phyloP scores from a whole-genome alignment of 1,140 invertebrate genomes.

The Panagrolaimus sp. region DNA sequence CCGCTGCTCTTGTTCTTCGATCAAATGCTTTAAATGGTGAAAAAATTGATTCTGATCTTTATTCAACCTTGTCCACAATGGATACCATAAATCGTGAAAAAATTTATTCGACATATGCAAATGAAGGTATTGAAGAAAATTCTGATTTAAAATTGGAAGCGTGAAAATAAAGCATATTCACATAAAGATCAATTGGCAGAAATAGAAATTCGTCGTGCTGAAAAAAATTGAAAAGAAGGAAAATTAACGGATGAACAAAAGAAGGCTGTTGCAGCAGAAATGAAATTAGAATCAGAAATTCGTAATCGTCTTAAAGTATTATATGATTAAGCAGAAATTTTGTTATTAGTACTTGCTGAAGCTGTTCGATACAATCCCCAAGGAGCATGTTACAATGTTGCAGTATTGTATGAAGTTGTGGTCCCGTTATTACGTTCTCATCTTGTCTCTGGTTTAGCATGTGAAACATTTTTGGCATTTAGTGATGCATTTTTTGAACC shows the following conservation, averaged over 20 bases:
- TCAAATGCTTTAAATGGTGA: background rate
- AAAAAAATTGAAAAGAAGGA: slow-evolving; percentile 74
- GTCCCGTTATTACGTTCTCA: slow-evolving; percentile 60
- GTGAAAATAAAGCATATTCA: slow-evolving; percentile 92
- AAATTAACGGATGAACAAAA: slow-evolving; percentile 80
- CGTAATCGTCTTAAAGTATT: slow-evolving; percentile 26
- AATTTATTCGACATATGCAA: background rate
- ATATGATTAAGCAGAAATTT: slow-evolving; percentile 24
- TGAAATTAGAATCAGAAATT: slow-evolving; percentile 73
- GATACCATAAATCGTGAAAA: background rate
- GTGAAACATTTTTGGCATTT: slow-evolving; percentile 64
- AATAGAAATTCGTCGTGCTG: slow-evolving; percentile 79
- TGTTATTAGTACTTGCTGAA: slow-evolving; percentile 24
- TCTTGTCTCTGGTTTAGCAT: slow-evolving; percentile 59
- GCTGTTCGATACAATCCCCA: slow-evolving; percentile 35
- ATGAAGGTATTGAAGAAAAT: slow-evolving; percentile 66
- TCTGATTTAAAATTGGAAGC: slow-evolving; percentile 65
- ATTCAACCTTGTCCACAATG: background rate
- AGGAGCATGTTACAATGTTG: slow-evolving; percentile 27
- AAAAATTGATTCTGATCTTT: background rate
- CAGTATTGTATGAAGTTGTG: slow-evolving; percentile 41
- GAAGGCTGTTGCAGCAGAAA: slow-evolving; percentile 78
- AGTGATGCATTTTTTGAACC: slow-evolving; percentile 41
- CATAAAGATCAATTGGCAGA: slow-evolving; percentile 95
- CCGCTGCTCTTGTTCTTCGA: background rate